Evolutionary conservation across 2,113 vertebrate species (phyloP).

Genomic region (Ornithorhynchus anatinus): DNA sequence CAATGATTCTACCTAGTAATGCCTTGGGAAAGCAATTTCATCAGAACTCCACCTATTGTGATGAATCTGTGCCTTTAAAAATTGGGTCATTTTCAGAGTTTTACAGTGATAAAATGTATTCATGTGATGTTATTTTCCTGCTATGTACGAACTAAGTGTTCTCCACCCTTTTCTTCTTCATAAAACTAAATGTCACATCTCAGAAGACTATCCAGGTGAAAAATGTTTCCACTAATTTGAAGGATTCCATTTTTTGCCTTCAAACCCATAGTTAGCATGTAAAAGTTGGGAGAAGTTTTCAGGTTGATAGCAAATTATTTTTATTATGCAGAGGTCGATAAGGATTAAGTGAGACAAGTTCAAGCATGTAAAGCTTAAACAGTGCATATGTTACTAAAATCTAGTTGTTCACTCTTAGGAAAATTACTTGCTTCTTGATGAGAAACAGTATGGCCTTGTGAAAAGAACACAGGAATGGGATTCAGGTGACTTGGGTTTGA

Average conservation of each 20-base stretch:
- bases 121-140: not conserved
- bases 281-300: too few relatives aligned
- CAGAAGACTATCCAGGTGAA: conserved; percentile 28
- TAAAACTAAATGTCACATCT: not conserved
- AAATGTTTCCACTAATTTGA: conserved; percentile 11
- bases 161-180: not conserved
- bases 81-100: not conserved
- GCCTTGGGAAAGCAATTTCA: conserved; percentile 33
- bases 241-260: not conserved
- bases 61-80: conserved; percentile 17
- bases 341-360: not conserved
- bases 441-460: too few relatives aligned
- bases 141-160: conserved; percentile 13
- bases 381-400: not conserved
- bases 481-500: not conserved
- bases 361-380: not conserved
- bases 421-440: not conserved
- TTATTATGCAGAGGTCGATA: not conserved
- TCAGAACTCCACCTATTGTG: conserved; percentile 37
- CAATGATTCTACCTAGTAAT: conserved; percentile 33
- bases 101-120: conserved; percentile 8
- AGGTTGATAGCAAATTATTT: too few relatives aligned
- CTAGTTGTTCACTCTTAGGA: not conserved
- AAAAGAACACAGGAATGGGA: too few relatives aligned
- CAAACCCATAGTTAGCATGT: not conserved